Evolutionary conservation across 2,888 invertebrate genomes (phyloP), one percentile per base, ranked within the genome.

Genomic region (Diplazon laetatorius): DNA sequence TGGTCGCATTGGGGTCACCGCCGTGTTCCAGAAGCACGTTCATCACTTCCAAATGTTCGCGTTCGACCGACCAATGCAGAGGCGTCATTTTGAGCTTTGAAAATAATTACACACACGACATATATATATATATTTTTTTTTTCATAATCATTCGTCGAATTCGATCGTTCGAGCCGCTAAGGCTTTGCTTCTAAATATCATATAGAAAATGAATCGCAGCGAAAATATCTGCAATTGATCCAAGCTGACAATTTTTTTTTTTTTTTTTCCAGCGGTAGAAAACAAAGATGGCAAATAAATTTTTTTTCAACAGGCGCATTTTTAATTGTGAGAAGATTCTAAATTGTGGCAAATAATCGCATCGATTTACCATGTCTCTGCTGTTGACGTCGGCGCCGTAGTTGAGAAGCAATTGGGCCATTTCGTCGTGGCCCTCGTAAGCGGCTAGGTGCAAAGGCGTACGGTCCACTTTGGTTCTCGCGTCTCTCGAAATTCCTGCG

Each of bases 61-160:
- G 95, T 91, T 97, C 96, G 48, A 96, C 96, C 5, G 98, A 97
- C 98, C 98, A 98, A 92, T 98, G 98, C 73, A 98, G 92, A 44
- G 98, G 97, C 48, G 98, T 98, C 98, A 97, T 97, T 86, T 94
- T 94, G 16, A 97, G 91, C 96, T 96, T 86, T 30, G 20, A 80
- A 55, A 65, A 65, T 5, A 78, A 46, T 25, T 48, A 62, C 3
- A 48, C 4, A 44, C 44, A 30, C 12, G 35, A 52, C 50, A 57
- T 37, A 69, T 66, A 39, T 30, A 62, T 35, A 30, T 30, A 30
- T 30, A n/a, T 30, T 2, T 5, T 5, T 30, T 30, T 30, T 30
- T 30, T 2, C 30, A 30, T 2, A 30, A 30, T 30, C 2, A 30
- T 30, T 30, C 6, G 6, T 30, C 6, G 2, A 30, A 30, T 30